A percentile compares a stretch with the other conserved stretches of the same genome.
These are phyloP conservation scores for Zoanthus sansibaricus DNA, from an alignment of 92 coral and sea anemone genomes.

Conservation along the genomic window DNA sequence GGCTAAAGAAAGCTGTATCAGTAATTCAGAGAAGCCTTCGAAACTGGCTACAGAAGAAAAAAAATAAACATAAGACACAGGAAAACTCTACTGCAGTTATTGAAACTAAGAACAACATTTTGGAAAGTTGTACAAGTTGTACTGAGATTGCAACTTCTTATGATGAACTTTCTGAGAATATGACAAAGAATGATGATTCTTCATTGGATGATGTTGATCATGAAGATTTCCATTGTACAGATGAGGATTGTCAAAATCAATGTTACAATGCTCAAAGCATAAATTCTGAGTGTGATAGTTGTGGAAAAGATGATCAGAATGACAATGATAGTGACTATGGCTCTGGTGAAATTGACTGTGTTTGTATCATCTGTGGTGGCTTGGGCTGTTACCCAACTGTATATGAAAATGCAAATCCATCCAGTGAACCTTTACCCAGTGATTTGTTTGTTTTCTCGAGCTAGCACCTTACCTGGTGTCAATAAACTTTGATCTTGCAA, in stretches of 20 bases:
- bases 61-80: not conserved
- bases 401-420: not conserved
- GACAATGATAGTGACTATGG: conserved; percentile 32
- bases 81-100: not conserved
- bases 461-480: conserved; percentile 11
- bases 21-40: conserved; percentile 84
- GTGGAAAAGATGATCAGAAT: not conserved
- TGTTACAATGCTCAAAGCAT: not conserved
- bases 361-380: conserved; percentile 34
- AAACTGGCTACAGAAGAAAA: conserved; percentile 68
- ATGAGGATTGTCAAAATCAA: not conserved
- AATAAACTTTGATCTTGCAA: not conserved
- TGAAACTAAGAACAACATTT: not conserved
- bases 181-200: not conserved
- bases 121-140: not conserved
- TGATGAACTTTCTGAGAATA: not conserved
- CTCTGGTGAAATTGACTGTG: conserved; percentile 10
- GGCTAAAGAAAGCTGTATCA: conserved; percentile 75
- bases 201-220: not conserved
- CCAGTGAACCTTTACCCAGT: not conserved
- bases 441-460: not conserved
- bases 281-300: conserved; percentile 10
- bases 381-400: conserved; percentile 14
- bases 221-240: not conserved
- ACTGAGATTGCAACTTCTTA: not conserved